Evolutionary conservation across 2,113 vertebrate genomes (phyloP), one percentile per base, ranked within the genome.

Genomic region (Psilopsiagon aurifrons): DNA sequence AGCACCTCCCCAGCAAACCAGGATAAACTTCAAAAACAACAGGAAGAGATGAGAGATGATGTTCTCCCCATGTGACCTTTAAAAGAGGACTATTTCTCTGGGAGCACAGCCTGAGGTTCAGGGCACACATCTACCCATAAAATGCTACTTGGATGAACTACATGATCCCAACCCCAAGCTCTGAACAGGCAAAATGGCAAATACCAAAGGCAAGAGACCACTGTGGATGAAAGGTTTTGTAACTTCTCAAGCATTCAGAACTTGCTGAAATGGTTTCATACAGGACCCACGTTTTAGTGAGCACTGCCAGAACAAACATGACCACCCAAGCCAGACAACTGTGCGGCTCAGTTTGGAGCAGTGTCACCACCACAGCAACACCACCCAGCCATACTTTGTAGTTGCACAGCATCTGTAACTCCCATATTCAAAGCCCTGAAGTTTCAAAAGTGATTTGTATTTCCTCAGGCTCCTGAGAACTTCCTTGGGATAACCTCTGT

Each of bases 271-370:
- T 0, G 2, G 29, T 46, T 91, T 54, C 52, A 29, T 10, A 14
- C 1, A 85, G 83, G 85, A 63, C 68, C n/a, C 1, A 3, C n/a
- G 49, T 88, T 77, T 85, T 3, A 55, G 28, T 2, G 46, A 85
- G 67, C n/a, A 0, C 31, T 80, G 93, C 95, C 94, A 94, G 87
- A 51, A 77, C 76, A 95, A 52, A 92, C 90, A 74, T 0, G 67
- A 81, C 90, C 95, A 95, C 93, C 93, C 95, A 93, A 49, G 70
- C 3, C 17, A 19, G 57, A 60, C 2, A 24, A 54, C 69, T 41
- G 73, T 7, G 49, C 0, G 11, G 49, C 64, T 85, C 78, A 0
- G 1, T 24, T 43, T 2, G 2, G 44, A 27, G 37, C 2, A 0
- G 63, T 49, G 63, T 35, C 66, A 18, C 17, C 4, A 11, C n/a